Evolutionary conservation across 1,140 invertebrate species (phyloP).

Genomic region (Nephila pilipes): DNA sequence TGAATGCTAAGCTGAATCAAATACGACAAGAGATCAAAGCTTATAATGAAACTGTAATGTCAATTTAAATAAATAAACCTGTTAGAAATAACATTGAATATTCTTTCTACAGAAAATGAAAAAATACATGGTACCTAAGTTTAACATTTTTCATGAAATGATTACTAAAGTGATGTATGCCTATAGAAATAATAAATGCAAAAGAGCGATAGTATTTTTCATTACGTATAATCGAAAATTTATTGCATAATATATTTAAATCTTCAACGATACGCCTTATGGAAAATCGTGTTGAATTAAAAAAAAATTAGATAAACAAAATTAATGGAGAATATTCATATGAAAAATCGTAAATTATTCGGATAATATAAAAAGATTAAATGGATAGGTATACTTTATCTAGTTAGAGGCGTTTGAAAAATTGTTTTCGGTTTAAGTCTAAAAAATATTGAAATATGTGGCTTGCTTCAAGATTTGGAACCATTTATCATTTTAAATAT

Average conservation of each 20-base stretch:
- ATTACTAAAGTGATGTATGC: no score
- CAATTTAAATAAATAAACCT: no score
- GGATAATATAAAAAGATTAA: conserved; percentile 3
- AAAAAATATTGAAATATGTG: background rate
- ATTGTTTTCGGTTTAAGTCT: background rate
- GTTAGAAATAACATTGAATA: no score
- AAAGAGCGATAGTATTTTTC: background rate
- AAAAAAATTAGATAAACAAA: background rate
- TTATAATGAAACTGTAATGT: no score
- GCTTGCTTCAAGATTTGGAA: background rate
- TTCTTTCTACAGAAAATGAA: no score
- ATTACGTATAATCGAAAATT: background rate
- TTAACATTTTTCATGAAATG: no score
- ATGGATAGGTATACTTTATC: background rate
- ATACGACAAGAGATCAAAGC: no score
- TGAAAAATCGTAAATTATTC: background rate
- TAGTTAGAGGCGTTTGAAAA: background rate
- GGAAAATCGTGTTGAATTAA: background rate
- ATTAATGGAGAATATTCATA: background rate
- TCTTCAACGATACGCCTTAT: background rate
- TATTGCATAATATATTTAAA: background rate
- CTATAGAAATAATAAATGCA: background rate
- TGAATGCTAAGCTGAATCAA: no score
- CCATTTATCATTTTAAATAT: conserved; percentile 5
- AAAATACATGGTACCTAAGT: no score